A percentile compares a stretch with the other conserved stretches of the same genome.
Evolutionary conservation across 2,888 invertebrate species (phyloP).

Genomic region (Cantharis rustica): DNA sequence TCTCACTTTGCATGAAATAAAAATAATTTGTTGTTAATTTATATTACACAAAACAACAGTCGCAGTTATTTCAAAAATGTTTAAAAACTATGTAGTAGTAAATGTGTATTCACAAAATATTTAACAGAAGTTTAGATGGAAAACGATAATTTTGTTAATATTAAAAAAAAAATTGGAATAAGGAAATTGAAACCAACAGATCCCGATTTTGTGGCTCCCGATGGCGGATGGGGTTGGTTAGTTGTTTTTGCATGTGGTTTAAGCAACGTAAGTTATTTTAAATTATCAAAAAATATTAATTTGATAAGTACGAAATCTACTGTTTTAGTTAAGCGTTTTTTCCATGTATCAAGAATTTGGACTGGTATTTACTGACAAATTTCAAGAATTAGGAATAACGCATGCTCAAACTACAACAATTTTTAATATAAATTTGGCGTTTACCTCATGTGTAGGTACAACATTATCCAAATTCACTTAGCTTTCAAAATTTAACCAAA

Average conservation of each 20-base stretch:
- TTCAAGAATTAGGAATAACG: constrained; percentile 64
- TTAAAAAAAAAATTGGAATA: constrained; percentile 28
- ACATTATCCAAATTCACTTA: too few relatives aligned
- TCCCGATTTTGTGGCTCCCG: constrained; percentile 69
- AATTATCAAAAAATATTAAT: too few relatives aligned
- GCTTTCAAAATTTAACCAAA: not conserved
- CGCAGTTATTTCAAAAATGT: too few relatives aligned
- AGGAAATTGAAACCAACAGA: constrained; percentile 48
- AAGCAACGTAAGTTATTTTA: constrained; percentile 67
- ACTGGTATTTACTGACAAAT: constrained; percentile 69
- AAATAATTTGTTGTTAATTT: too few relatives aligned
- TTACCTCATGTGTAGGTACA: constrained; percentile 68
- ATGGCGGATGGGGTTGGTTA: constrained; percentile 81
- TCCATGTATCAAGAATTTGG: constrained; percentile 75
- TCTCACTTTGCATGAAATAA: too few relatives aligned
- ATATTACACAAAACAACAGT: too few relatives aligned
- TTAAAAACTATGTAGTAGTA: not conserved
- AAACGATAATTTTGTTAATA: not conserved
- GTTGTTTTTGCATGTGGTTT: constrained; percentile 72
- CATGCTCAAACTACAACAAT: constrained; percentile 72
- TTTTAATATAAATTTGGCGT: constrained; percentile 72
- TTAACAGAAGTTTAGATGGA: not conserved
- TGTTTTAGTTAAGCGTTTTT: constrained; percentile 65
- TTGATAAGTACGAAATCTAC: not conserved
- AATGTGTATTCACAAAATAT: not conserved